Conservation (phyloP, 2,797 vertebrate genomes). For the Cynodonichthys magdalenae region DNA sequence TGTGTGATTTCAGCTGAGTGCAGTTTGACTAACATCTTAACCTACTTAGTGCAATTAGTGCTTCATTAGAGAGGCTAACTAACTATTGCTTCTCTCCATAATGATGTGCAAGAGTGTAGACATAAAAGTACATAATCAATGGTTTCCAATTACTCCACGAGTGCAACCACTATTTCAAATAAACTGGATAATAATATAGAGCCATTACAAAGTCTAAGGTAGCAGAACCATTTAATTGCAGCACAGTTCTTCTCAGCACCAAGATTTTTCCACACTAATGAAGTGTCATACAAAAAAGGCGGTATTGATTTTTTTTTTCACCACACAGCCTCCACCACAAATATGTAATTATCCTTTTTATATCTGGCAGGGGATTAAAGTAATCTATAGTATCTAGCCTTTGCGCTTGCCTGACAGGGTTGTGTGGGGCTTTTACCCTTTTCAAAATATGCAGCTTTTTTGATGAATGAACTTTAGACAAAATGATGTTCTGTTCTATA, state of each 20-base stretch:
- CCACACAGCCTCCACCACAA: slow-evolving; percentile 99
- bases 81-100: slow-evolving; percentile 98
- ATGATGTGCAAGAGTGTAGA: slow-evolving; percentile 99
- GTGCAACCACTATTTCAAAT: slow-evolving; percentile 99
- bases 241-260: slow-evolving; percentile 96
- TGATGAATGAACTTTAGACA: slow-evolving; percentile 99
- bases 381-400: slow-evolving; percentile 99
- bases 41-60: slow-evolving; percentile 99
- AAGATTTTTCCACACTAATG: slow-evolving; percentile 99
- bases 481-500: slow-evolving; percentile 95
- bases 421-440: slow-evolving; percentile 99
- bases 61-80: slow-evolving; percentile 99
- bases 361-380: slow-evolving; percentile 99
- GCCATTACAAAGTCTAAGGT: slow-evolving; percentile 97
- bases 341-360: slow-evolving; percentile 99
- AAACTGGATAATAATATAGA: slow-evolving; percentile 99
- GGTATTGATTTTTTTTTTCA: slow-evolving; percentile 98
- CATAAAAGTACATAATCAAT: slow-evolving; percentile 99
- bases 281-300: slow-evolving; percentile 99
- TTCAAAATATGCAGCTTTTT: slow-evolving; percentile 97
- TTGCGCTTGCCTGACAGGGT: slow-evolving; percentile 98
- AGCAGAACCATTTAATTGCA: slow-evolving; percentile 99
- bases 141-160: slow-evolving; percentile 99
- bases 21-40: slow-evolving; percentile 99
- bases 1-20: slow-evolving; percentile 90